Conservation (phyloP, 2,888 invertebrate genomes). For the Thymelicus acteon region DNA sequence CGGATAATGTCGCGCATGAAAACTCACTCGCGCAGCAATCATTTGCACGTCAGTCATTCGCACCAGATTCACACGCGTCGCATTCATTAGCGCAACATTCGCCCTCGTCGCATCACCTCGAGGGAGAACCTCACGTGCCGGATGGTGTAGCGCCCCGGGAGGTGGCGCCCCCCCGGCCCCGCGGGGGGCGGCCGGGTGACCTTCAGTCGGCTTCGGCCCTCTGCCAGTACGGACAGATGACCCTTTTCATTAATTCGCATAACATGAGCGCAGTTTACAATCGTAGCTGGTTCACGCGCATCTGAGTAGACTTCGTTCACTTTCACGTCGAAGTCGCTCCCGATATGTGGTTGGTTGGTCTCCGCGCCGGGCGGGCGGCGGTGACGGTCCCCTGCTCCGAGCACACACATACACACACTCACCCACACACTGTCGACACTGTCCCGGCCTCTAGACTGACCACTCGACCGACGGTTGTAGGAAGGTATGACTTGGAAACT, state of each 20-base stretch:
- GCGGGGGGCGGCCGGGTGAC: not conserved
- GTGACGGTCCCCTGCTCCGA: not conserved
- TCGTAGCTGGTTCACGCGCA: constrained; percentile 22
- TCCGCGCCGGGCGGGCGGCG: constrained; percentile 21
- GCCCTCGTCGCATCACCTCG: not conserved
- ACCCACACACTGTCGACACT: constrained; percentile 34
- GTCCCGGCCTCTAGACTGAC: constrained; percentile 35
- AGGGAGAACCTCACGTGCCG: no score
- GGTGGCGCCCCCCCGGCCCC: no score
- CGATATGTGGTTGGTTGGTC: constrained; percentile 25
- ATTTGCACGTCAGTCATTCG: not conserved
- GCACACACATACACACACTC: constrained; percentile 6
- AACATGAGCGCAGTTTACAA: constrained; percentile 25
- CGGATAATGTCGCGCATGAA: no score
- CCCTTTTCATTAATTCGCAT: constrained; percentile 21
- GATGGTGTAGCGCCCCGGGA: no score
- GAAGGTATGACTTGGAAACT: constrained; percentile 39
- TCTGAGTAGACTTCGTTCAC: not conserved
- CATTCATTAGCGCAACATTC: not conserved
- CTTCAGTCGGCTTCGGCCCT: not conserved
- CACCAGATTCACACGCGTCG: not conserved
- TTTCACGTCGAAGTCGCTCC: not conserved
- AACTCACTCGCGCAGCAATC: no score
- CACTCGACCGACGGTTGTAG: constrained; percentile 40
- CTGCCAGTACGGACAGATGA: constrained; percentile 19